Evolutionary conservation across 2,797 vertebrate genomes (phyloP).

Genomic region (Tangara arthus): DNA sequence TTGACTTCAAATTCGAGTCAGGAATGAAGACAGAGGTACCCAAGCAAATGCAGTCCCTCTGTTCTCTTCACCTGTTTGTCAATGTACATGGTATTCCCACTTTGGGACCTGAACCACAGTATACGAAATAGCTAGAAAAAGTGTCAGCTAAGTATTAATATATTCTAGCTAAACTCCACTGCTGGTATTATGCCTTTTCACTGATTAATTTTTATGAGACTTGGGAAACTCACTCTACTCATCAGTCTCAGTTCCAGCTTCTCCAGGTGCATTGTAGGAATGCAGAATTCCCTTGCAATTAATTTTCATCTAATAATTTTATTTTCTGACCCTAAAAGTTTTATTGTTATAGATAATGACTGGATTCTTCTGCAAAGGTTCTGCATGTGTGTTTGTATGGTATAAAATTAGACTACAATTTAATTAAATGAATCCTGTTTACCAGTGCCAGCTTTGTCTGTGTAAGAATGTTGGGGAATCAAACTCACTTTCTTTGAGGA

Average conservation of each 20-base stretch:
- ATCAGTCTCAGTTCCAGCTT: not conserved
- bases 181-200: not conserved
- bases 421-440: not conserved
- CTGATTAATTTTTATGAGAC: not conserved
- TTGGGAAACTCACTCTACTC: not conserved
- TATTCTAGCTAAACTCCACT: not conserved
- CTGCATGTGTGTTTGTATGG: fast-evolving
- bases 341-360: not conserved
- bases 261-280: not conserved
- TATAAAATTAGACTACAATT: not conserved
- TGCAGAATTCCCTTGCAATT: not conserved
- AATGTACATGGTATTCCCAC: not conserved
- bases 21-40: not conserved
- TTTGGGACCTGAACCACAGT: not conserved
- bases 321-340: not conserved
- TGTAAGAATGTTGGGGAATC: not conserved
- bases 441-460: not conserved
- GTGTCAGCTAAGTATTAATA: not conserved
- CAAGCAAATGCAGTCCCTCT: not conserved
- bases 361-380: not conserved
- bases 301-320: not conserved
- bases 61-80: not conserved
- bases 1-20: not conserved
- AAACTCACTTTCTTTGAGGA: not conserved
- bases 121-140: not conserved